Conservation (phyloP, 2,888 invertebrate genomes). For the Acanthoscelides obtectus region DNA sequence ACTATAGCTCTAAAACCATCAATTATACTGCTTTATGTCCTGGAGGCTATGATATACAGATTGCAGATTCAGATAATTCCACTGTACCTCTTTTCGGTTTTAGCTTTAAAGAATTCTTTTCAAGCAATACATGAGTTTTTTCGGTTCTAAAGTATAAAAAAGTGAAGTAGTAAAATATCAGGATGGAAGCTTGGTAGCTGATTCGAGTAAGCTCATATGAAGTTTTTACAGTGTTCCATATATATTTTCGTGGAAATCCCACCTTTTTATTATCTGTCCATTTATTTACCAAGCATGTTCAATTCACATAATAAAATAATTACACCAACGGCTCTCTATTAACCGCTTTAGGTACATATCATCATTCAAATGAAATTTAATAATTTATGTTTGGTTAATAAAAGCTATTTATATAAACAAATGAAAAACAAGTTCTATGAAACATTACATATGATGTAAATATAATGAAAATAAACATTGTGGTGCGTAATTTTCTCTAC, state of each 20-base stretch:
- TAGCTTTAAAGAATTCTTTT: too few species aligned
- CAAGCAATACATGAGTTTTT: too few species aligned
- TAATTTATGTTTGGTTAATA: constrained; percentile 13
- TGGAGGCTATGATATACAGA: too few species aligned
- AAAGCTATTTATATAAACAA: constrained; percentile 18
- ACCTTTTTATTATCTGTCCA: not conserved
- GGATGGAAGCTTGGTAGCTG: too few species aligned
- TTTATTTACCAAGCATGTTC: not conserved
- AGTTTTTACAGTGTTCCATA: too few species aligned
- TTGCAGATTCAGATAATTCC: too few species aligned
- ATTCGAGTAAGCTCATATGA: too few species aligned
- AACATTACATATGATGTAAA: not conserved
- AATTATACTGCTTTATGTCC: too few species aligned
- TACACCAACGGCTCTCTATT: not conserved
- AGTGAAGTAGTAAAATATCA: too few species aligned
- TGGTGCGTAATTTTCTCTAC: not conserved
- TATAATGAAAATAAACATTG: not conserved
- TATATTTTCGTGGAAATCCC: not conserved
- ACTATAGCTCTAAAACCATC: too few species aligned
- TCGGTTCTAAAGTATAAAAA: too few species aligned
- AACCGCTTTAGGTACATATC: not conserved
- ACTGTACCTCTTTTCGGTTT: too few species aligned
- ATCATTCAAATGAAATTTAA: constrained; percentile 10
- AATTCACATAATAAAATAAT: not conserved
- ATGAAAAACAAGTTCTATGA: constrained; percentile 8